phyloP scores from a whole-genome alignment of 2,113 vertebrate species.

The Labeo catla region DNA sequence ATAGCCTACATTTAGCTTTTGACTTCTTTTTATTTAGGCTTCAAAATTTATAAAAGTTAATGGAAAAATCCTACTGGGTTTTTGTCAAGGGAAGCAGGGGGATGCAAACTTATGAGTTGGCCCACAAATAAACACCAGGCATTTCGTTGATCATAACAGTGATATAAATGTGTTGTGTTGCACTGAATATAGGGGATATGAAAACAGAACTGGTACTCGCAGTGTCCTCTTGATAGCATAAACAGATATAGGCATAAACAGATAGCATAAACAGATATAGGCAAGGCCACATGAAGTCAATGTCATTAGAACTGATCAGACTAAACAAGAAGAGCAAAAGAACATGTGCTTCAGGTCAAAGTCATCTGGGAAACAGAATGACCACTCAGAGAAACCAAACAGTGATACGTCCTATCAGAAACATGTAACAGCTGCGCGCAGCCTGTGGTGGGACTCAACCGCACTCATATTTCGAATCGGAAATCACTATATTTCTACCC shows the following conservation, averaged over 20 bases:
- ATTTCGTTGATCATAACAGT: neutral
- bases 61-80: too few relatives aligned
- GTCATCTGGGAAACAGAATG: conserved; percentile 14
- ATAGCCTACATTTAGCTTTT: neutral
- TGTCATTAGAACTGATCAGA: conserved; percentile 24
- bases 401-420: conserved; percentile 16
- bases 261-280: conserved; percentile 1
- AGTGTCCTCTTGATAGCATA: neutral
- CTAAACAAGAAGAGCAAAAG: conserved; percentile 24
- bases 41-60: neutral
- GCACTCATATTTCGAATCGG: neutral
- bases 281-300: conserved; percentile 4
- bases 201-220: neutral
- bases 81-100: too few relatives aligned
- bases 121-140: neutral
- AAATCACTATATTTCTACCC: neutral
- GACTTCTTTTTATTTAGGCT: neutral
- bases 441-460: neutral
- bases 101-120: too few relatives aligned
- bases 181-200: neutral
- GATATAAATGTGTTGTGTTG: neutral
- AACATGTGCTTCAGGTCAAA: conserved; percentile 22
- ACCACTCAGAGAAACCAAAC: conserved; percentile 4
- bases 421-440: neutral
- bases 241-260: conserved; percentile 9